Evolutionary conservation across 2,113 vertebrate genomes (phyloP), one percentile per base, ranked within the genome.

Genomic region (Vidua chalybeata): DNA sequence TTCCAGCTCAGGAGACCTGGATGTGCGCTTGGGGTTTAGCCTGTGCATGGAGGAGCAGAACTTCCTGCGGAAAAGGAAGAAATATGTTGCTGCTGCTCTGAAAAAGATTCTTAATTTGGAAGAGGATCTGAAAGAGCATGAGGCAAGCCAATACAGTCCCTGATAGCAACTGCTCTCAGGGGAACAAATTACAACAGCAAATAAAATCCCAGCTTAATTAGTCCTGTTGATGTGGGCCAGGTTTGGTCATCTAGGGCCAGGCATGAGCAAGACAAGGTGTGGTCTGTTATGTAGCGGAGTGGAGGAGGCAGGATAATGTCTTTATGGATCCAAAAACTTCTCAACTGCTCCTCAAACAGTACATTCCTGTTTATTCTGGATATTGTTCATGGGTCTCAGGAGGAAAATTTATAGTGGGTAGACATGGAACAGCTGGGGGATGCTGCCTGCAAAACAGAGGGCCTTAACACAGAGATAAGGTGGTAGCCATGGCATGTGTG

Each of bases 31-130:
- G 80, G 98, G 97, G 11, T 98, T 97, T 87, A 98, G 90, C 74
- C 93, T 99, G 83, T 98, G 98, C 43, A 4, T 3, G 0, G 97
- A 97, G 15, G 99, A 99, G 94, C 97, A 97, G 84, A 48, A 93
- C 9, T 99, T 98, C 85, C 94, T 99, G 79, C 20, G 82, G 75
- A 98, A 99, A 96, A 98, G 99, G 95, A 98, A 95, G 85, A 96
- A 92, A 79, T 84, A 98, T 0, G 98, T 98, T 39, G 97, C 98
- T 35, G 62, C 96, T 83, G 97, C 98, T 9, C 80, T 99, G 67
- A 97, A 98, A 93, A 98, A 98, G 72, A 87, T 97, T 52, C 95
- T 99, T 71, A 96, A 98, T 26, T 97, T 99, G 72, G 95, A 96
- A 64, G 94, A 97, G 80, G 96, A 98, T 78, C 96, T 98, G 55